These are phyloP conservation scores for Hylaeus volcanicus DNA, from an alignment of 1,140 invertebrate genomes.

Conservation along the genomic window DNA sequence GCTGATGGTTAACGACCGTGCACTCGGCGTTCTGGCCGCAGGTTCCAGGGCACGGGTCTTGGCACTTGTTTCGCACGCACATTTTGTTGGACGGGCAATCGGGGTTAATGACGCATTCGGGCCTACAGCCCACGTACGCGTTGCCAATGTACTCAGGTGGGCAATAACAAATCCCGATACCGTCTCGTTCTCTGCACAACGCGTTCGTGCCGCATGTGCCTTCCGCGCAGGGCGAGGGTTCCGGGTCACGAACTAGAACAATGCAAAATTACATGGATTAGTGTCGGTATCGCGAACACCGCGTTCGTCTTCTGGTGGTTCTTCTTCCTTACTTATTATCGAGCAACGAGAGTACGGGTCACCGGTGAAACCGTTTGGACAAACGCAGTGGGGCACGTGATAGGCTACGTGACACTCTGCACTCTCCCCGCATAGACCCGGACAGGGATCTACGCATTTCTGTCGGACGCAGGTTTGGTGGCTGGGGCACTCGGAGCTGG, in stretches of 20 bases:
- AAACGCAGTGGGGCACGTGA: constrained; percentile 84
- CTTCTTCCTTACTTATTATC: constrained; percentile 76
- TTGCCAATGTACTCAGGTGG: constrained; percentile 83
- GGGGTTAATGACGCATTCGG: constrained; percentile 86
- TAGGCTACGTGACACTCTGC: constrained; percentile 84
- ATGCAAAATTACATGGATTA: constrained; percentile 27
- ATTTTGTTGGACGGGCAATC: constrained; percentile 86
- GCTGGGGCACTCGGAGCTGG: constrained; percentile 84
- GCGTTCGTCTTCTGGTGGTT: not conserved
- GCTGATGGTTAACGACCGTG: constrained; percentile 87
- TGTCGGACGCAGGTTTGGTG: constrained; percentile 85
- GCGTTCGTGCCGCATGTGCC: constrained; percentile 82
- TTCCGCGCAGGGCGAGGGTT: constrained; percentile 82
- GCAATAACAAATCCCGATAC: constrained; percentile 73
- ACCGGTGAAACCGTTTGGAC: constrained; percentile 82
- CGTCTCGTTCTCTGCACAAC: constrained; percentile 78
- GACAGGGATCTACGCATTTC: constrained; percentile 86
- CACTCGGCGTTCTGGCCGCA: constrained; percentile 89
- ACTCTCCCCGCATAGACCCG: constrained; percentile 84
- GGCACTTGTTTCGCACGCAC: constrained; percentile 88
- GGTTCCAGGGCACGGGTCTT: constrained; percentile 87
- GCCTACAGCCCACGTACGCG: constrained; percentile 86
- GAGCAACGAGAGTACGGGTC: constrained; percentile 83
- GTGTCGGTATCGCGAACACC: not conserved
- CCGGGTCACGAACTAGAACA: constrained; percentile 37